Evolutionary conservation across 2,797 vertebrate species (phyloP).

Genomic region (Squalus acanthias): DNA sequence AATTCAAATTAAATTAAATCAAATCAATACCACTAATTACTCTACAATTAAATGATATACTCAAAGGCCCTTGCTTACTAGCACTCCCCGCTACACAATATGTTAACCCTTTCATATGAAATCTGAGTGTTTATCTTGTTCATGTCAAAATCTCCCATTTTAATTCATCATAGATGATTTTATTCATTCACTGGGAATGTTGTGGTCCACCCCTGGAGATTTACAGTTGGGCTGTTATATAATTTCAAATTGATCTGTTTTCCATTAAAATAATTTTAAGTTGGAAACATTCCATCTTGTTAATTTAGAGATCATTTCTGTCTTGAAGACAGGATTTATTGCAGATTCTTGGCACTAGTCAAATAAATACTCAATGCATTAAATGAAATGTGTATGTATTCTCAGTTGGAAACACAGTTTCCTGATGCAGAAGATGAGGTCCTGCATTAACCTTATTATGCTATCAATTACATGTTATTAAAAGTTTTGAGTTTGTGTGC

Average conservation of each 20-base stretch:
- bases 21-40: too few relatives aligned
- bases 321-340: neutral
- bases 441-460: neutral
- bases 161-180: neutral
- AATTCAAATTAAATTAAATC: too few relatives aligned
- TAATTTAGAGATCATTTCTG: neutral
- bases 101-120: neutral
- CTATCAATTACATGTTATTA: too few relatives aligned
- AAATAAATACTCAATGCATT: neutral
- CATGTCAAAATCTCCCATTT: neutral
- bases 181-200: neutral
- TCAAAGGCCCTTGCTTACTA: too few relatives aligned
- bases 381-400: neutral
- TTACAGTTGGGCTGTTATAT: neutral
- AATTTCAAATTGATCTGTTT: neutral
- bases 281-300: conserved; percentile 12
- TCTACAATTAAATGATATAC: too few relatives aligned
- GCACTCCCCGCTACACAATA: too few relatives aligned
- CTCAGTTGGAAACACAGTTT: neutral
- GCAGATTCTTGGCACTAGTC: neutral
- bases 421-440: neutral
- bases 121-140: neutral
- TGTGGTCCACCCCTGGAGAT: neutral
- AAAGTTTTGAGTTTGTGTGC: neutral
- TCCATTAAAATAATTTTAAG: neutral